phyloP scores from a whole-genome alignment of 1,140 invertebrate genomes.

The Nebria ingens region DNA sequence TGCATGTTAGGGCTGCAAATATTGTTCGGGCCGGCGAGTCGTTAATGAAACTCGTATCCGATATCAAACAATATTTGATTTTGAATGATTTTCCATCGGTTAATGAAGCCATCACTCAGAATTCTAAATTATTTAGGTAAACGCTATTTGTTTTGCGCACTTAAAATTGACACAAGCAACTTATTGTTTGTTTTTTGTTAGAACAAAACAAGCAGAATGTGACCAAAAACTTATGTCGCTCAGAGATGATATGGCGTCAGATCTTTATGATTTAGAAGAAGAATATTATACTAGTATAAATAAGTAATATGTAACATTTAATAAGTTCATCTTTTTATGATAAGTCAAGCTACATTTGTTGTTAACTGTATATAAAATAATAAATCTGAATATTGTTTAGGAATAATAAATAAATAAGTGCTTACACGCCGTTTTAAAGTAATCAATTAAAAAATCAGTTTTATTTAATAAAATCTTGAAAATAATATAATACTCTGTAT shows the following conservation, averaged over 20 bases:
- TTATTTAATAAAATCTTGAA: too few species aligned
- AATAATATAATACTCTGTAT: too few species aligned
- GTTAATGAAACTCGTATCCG: slow-evolving; percentile 90
- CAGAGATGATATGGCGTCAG: slow-evolving; percentile 87
- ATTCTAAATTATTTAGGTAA: slow-evolving; percentile 69
- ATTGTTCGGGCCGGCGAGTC: slow-evolving; percentile 93
- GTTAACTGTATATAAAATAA: too few species aligned
- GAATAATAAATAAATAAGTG: too few species aligned
- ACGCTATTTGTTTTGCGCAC: slow-evolving; percentile 11
- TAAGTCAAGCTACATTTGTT: too few species aligned
- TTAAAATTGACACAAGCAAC: background rate
- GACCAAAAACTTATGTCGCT: slow-evolving; percentile 88
- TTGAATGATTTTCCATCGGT: slow-evolving; percentile 95
- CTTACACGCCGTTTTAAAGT: too few species aligned
- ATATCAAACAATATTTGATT: slow-evolving; percentile 94
- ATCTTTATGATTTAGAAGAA: slow-evolving; percentile 93
- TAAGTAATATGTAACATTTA: too few species aligned
- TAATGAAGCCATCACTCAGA: slow-evolving; percentile 88
- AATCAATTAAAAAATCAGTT: too few species aligned
- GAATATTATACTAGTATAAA: slow-evolving; percentile 95
- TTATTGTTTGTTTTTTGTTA: slow-evolving; percentile 24
- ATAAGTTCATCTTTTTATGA: too few species aligned
- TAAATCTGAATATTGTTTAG: too few species aligned
- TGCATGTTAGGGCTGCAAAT: slow-evolving; percentile 90
- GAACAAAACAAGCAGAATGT: slow-evolving; percentile 80